Percentiles rank a stretch among this genome's conserved stretches.
Evolutionary conservation across 2,797 vertebrate genomes (phyloP).

Genomic region (Cottoperca gobio): DNA sequence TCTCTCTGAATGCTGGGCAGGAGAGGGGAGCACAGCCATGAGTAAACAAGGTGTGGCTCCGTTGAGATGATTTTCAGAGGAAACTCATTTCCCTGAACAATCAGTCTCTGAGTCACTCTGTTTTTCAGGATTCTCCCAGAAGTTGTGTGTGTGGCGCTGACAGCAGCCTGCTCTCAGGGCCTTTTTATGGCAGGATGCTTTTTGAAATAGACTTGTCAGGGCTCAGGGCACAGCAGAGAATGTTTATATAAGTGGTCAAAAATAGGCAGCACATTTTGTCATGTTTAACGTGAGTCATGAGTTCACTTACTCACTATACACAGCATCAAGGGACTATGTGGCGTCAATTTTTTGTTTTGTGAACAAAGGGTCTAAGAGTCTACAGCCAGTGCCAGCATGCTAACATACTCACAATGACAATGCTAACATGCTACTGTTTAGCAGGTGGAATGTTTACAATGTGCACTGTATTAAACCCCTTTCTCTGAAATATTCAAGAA

Average conservation of each 20-base stretch:
- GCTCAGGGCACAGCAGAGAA: slow-evolving; percentile 48
- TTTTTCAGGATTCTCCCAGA: slow-evolving; percentile 51
- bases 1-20: slow-evolving; percentile 44
- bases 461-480: too few species aligned
- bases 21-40: slow-evolving; percentile 19
- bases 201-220: slow-evolving; percentile 56
- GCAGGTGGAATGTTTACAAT: background rate
- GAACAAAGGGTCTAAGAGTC: background rate
- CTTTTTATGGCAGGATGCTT: slow-evolving; percentile 40
- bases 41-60: slow-evolving; percentile 69
- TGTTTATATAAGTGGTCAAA: slow-evolving; percentile 67
- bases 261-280: slow-evolving; percentile 54
- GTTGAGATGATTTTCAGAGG: slow-evolving; percentile 44
- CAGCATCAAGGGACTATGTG: slow-evolving; percentile 8
- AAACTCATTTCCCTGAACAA: slow-evolving; percentile 48
- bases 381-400: background rate
- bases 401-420: background rate
- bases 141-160: slow-evolving; percentile 41
- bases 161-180: slow-evolving; percentile 39
- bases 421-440: background rate
- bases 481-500: too few species aligned
- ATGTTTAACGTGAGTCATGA: slow-evolving; percentile 54
- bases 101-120: slow-evolving; percentile 53
- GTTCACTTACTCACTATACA: slow-evolving; percentile 33
- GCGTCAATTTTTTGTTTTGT: slow-evolving; percentile 19